Evolutionary conservation across 2,797 vertebrate genomes (phyloP), one percentile per base, ranked within the genome.

Genomic region (Carcharodon carcharias): DNA sequence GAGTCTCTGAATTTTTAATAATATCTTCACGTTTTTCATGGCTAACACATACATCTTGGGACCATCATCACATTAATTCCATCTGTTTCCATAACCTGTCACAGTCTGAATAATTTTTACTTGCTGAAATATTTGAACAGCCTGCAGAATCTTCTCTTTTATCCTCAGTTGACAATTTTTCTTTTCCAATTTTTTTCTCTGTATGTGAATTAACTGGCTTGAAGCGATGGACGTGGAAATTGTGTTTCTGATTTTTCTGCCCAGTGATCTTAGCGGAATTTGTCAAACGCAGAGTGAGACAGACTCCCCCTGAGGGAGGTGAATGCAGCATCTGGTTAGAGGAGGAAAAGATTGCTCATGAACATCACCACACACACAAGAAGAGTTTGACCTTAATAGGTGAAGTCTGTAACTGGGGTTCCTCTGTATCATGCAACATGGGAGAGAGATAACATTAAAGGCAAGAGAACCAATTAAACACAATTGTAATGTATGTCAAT

Each of bases 61-160:
- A n/a, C 56, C 89, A 63, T 92, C 58, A n/a, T 88, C 87, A 88
- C 87, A 50, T 92, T 92, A 63, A 92, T 92, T 92, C 61, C 21
- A 92, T 63, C 89, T 92, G 89, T 63, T 92, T 58, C 31, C 35
- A n/a, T 63, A n/a, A 92, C 89, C 56, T 92, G 56, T 63, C 82
- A 85, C 82, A 85, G 45, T 7, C 45, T 85, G 82, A 21, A 92
- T 14, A 4, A n/a, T 63, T 35, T 92, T 58, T 14, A 63, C 56
- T 31, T n/a, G 58, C 35, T 63, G 35, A 92, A 63, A 92, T 58
- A 92, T 61, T 58, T 92, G 82, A 92, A 92, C 56, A n/a, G 56
- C 58, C 61, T 9, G 6, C 35, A 18, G 89, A 26, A 92, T 92
- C 28, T 92, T 63, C 21, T 45, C 40, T 50, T 50, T 85, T 92